These are phyloP conservation scores for Phymastichus coffea DNA, from an alignment of 1,140 invertebrate genomes.

Conservation along the genomic window DNA sequence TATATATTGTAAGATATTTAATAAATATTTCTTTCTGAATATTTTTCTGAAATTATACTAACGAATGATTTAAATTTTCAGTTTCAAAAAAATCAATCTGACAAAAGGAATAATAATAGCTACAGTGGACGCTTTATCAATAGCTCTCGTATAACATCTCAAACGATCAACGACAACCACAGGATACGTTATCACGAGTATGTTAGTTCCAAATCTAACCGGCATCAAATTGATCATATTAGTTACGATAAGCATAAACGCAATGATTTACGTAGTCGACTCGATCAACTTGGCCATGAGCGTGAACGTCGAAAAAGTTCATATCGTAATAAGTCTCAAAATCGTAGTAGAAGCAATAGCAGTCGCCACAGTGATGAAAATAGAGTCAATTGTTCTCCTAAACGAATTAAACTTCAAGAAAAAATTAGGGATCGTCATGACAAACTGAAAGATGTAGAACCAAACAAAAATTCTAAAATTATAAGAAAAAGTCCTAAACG, in stretches of 20 bases:
- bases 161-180: no score
- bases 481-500: background rate
- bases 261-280: constrained; percentile 4
- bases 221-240: constrained; percentile 8
- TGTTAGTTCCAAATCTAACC: no score
- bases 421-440: background rate
- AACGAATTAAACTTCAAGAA: background rate
- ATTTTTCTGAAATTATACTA: no score
- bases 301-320: background rate
- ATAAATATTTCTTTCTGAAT: no score
- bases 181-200: no score
- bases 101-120: no score
- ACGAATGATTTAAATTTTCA: no score
- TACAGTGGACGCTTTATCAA: no score
- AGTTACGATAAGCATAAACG: constrained; percentile 5
- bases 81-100: no score
- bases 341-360: background rate
- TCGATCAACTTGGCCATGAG: constrained; percentile 1
- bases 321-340: background rate
- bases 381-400: background rate
- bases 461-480: background rate
- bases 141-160: no score
- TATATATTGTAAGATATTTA: no score
- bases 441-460: background rate
- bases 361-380: no score